Conservation (phyloP, 2,888 invertebrate genomes). For the Corbicula japonica region DNA sequence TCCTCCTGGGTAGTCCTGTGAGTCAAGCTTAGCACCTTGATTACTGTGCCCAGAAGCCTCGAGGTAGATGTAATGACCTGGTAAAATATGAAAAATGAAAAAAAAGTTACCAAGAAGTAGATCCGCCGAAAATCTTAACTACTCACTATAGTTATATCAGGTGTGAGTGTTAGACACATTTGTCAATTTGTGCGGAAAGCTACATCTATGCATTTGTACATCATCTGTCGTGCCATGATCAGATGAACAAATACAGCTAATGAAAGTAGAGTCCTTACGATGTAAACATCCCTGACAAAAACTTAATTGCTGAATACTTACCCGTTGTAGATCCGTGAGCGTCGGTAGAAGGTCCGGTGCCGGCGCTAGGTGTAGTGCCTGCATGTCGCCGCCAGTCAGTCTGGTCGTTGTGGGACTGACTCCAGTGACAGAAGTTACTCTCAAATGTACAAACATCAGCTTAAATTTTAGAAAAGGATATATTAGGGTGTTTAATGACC, state of each 20-base stretch:
- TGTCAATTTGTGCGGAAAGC: no score
- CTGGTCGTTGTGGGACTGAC: constrained; percentile 58
- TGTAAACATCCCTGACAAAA: no score
- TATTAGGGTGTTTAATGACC: no score
- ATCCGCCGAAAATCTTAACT: no score
- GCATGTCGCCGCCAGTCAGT: constrained; percentile 70
- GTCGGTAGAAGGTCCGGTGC: constrained; percentile 77
- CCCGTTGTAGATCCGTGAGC: constrained; percentile 71
- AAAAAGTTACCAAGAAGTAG: no score
- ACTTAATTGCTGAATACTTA: no score
- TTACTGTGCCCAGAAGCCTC: constrained; percentile 71
- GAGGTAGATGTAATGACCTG: constrained; percentile 79
- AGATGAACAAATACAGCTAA: neutral
- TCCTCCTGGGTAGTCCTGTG: constrained; percentile 67
- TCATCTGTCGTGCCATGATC: neutral
- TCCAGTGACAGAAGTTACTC: constrained; percentile 69
- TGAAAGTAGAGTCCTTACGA: neutral
- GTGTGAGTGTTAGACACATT: no score
- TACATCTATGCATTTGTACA: no score
- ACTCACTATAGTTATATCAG: no score
- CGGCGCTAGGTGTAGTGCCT: constrained; percentile 69
- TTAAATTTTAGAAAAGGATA: no score
- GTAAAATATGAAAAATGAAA: no score
- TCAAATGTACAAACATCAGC: constrained; percentile 72
- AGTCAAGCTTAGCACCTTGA: constrained; percentile 67